Evolutionary conservation across 2,888 invertebrate genomes (phyloP).

Genomic region (Cephus pulcher): DNA sequence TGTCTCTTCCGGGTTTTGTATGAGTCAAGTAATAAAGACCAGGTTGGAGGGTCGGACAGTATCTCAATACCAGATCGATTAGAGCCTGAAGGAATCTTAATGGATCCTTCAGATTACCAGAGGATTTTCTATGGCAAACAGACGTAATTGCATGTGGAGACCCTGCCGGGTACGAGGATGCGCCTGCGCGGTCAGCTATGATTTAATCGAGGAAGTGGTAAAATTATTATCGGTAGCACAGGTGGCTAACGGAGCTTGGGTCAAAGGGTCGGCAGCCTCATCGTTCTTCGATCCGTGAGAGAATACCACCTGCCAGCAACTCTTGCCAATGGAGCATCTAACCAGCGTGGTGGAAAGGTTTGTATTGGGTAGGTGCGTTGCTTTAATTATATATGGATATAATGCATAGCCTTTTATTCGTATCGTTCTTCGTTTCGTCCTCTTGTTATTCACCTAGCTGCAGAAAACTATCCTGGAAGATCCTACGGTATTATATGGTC

Average conservation of each 20-base stretch:
- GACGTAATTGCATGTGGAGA: slow-evolving; percentile 50
- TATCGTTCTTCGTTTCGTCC: not conserved
- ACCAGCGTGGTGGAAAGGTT: not conserved
- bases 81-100: slow-evolving; percentile 50
- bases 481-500: not conserved
- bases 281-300: slow-evolving; percentile 39
- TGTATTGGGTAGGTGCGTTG: not conserved
- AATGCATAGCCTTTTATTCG: not conserved
- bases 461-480: not conserved
- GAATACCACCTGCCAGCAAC: slow-evolving; percentile 36
- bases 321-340: not conserved
- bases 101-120: slow-evolving; percentile 46
- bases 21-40: not conserved
- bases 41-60: slow-evolving; percentile 34
- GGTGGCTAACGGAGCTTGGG: slow-evolving; percentile 42
- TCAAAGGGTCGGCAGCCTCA: slow-evolving; percentile 22
- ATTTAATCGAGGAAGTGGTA: slow-evolving; percentile 50
- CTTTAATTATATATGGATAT: not conserved
- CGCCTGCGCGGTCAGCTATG: slow-evolving; percentile 38
- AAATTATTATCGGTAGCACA: slow-evolving; percentile 52
- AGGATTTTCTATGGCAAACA: slow-evolving; percentile 40
- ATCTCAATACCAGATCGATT: slow-evolving; percentile 46
- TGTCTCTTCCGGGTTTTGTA: not conserved
- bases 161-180: slow-evolving; percentile 13
- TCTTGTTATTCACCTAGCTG: not conserved